Evolutionary conservation across 2,113 vertebrate genomes (phyloP), one percentile per base, ranked within the genome.

Genomic region (Abramis brama): DNA sequence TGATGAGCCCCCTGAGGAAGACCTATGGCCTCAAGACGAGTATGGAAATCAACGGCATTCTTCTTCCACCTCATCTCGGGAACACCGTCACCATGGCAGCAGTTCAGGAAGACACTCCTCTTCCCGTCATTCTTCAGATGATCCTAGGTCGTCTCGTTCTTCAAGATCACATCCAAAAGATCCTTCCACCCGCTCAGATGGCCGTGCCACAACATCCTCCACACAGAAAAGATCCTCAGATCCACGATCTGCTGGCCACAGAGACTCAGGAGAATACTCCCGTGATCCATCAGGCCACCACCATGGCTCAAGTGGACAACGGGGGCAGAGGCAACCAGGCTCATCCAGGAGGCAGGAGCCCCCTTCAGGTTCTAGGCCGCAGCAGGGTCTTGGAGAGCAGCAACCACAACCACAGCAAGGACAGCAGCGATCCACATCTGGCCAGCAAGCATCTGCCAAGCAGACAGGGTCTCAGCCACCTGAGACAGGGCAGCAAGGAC

Each of bases 1-100:
- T 5, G 97, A 98, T 6, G 98, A 99, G 90, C 97, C 97, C 75
- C 97, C 97, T 0, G 97, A 99, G 19, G 98, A 99, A 89, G 97
- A 98, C 83, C 87, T 91, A 0, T 95, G 96, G 96, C 95, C 95
- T 79, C 96, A 96, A 0, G 96, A 97, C 0, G 97, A 99, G 75
- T 97, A 96, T 80, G 94, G 93, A 81, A 95, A 96, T 59, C 94
- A 95, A 36, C 95, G 95, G 6, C 96, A 96, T 10, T 55, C 95
- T 39, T 94, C 95, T 81, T 93, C 96, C 82, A 76, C 95, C 70
- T 92, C 94, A 76, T 91, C 97, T 88, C 96, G 97, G 2, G 98
- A 99, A 75, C 97, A 98, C 86, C 95, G 97, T 79, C 97, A 97
- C 90, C 97, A 99, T 1, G 91, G 96, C 82, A 95, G 95, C 52